Conservation (phyloP, 2,888 invertebrate genomes). For the Drosophila rubida region DNA sequence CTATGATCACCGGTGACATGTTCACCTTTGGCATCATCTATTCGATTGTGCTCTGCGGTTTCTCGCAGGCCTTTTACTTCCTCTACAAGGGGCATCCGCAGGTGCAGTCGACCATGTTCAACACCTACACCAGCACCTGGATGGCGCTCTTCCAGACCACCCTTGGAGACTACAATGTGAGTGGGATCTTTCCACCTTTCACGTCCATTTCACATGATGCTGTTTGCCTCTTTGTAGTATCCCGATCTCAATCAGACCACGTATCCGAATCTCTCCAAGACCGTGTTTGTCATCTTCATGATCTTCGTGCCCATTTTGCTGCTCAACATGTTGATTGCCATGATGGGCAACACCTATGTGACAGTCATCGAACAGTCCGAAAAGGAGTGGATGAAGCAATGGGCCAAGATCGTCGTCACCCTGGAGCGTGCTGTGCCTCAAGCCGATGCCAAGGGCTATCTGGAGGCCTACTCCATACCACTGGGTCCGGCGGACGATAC, state of each 20-base stretch:
- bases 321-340: slow-evolving; percentile 98
- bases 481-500: slow-evolving; percentile 94
- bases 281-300: slow-evolving; percentile 99
- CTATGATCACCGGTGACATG: slow-evolving; percentile 99
- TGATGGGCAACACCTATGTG: slow-evolving; percentile 99
- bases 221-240: slow-evolving; percentile 88
- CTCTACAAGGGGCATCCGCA: slow-evolving; percentile 96
- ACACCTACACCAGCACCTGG: slow-evolving; percentile 95
- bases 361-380: slow-evolving; percentile 99
- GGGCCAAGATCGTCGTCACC: slow-evolving; percentile 99
- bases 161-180: slow-evolving; percentile 98
- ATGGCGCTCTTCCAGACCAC: slow-evolving; percentile 99
- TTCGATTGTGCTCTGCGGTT: slow-evolving; percentile 96
- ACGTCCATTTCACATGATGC: background rate
- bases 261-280: slow-evolving; percentile 96
- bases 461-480: slow-evolving; percentile 97
- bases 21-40: slow-evolving; percentile 99
- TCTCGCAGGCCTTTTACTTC: slow-evolving; percentile 98
- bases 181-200: slow-evolving; percentile 59
- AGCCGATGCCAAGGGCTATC: slow-evolving; percentile 94
- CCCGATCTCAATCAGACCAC: slow-evolving; percentile 95
- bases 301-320: slow-evolving; percentile 98
- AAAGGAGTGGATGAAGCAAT: slow-evolving; percentile 99
- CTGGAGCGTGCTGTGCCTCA: slow-evolving; percentile 97
- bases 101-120: slow-evolving; percentile 92